Base-by-base conservation (phyloP, 2,797 vertebrate species). In the Sebastes flavidus region DNA sequence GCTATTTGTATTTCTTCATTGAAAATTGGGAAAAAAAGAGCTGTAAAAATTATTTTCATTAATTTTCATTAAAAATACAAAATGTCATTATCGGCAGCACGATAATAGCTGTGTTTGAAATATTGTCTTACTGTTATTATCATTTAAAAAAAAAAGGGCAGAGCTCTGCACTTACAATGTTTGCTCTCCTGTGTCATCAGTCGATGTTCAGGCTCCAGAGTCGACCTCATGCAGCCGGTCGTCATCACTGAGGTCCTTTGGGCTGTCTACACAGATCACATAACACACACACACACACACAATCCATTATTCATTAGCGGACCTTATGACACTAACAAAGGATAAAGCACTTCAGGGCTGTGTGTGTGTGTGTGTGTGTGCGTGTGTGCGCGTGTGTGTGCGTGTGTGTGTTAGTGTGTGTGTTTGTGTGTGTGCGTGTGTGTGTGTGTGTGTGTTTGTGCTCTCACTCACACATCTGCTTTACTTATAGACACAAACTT, bases 221-320 rank as follows among this genome's bases (percentile, higher is more conserved):
- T 86, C 4, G 73, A 78, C 73, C 78, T 88, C 83, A 87, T 58
- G 52, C 76, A 92, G 75, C 80, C 80, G 25, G 76, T 89, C 61
- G 83, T 88, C 89, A 92, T 89, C 75, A 87, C 65, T 79, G 42
- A 79, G 56, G 49, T 20, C 66, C 77, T 59, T 30, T 59, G 83
- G 76, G 77, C 63, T 87, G 65, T 77, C 80, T 75, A 2, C 65
- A 71, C 16, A 66, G 68, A 82, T 87, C 85, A 83, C 70, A 86
- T 74, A 66, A 84, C 81, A 86, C 72, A 72, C 71, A 72, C 36
- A 72, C 36, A 32, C 60, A 77, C 68, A 69, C 72, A 72, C 2
- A 20, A 78, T 85, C 11, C 60, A 87, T 88, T 89, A 89, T 84
- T 74, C 38, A 89, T 82, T 13, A 69, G 62, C 29, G 34, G 61